Evolutionary conservation across 1,140 invertebrate genomes (phyloP).

Genomic region (Trinorchestia longiramus): DNA sequence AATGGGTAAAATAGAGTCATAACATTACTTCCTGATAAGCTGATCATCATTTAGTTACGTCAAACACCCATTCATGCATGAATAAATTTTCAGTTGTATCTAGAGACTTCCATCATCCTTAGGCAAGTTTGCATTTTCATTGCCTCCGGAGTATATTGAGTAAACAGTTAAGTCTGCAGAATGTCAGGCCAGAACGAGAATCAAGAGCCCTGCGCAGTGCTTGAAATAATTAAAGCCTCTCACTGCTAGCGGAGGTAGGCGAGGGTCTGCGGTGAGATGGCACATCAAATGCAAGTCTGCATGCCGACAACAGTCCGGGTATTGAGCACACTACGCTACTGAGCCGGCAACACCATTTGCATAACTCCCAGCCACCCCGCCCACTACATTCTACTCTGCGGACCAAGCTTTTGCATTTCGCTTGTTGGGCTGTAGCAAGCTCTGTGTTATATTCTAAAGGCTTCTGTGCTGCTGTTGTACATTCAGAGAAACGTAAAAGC

Average conservation of each 20-base stretch:
- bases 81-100: not conserved
- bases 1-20: not conserved
- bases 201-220: not conserved
- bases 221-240: not conserved
- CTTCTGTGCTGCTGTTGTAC: not conserved
- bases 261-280: not conserved
- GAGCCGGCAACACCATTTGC: conserved; percentile 27
- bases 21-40: not conserved
- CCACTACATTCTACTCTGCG: not conserved
- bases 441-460: not conserved
- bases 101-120: not conserved
- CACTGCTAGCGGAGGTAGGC: not conserved
- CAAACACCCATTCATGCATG: not conserved
- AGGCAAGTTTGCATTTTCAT: not conserved
- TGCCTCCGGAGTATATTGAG: not conserved
- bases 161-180: not conserved
- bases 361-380: not conserved
- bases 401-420: not conserved
- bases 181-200: not conserved
- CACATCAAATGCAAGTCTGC: conserved; percentile 26
- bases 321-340: conserved; percentile 24
- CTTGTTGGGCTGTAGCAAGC: not conserved
- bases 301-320: not conserved
- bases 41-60: not conserved
- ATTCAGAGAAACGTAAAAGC: not conserved